Base-by-base conservation (phyloP, 2,113 vertebrate genomes). In the Rhipidura dahli region DNA sequence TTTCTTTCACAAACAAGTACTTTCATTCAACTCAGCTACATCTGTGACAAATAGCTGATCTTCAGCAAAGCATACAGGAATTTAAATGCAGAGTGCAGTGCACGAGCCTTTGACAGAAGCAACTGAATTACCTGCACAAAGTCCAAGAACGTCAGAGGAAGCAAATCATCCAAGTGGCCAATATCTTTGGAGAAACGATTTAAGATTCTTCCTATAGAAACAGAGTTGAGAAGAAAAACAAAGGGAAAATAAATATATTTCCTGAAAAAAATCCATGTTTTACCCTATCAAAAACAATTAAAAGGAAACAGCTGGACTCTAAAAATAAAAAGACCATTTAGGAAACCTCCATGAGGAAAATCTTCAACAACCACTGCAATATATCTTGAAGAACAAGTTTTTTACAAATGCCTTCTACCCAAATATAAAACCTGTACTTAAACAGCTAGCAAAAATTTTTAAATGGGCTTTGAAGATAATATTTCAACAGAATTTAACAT, bases 101-200 rank as follows among this genome's bases (percentile, higher is more conserved):
- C 33, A 57, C 78, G 83, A 75, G 40, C 10, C 85, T 91, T 35
- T 57, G 84, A 60, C 12, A 47, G 90, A 3, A 95, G 96, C 95
- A 97, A 93, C 92, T 19, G 91, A 95, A 87, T 99, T 99, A 99
- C 99, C 99, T 99, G 99, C 93, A 98, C 85, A 24, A 99, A 99
- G 97, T 99, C 99, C 97, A 99, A 97, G 98, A 99, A 98, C 0
- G 98, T 99, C 97, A 99, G 93, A 8, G 99, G 99, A 92, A 99
- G 98, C 93, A 99, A 97, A 78, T 99, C 99, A 98, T 99, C 99
- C 98, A 99, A 97, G 93, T 99, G 99, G 93, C 99, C 99, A 75
- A 99, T 98, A 98, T 99, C 99, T 98, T 99, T 99, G 88, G 99
- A 99, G 97, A 99, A 99, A 96, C 99, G 98, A 97, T 99, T 99